A percentile compares a stretch with the other conserved stretches of the same genome.
Evolutionary conservation across 2,113 vertebrate species (phyloP).

Genomic region (Notarius lentiginosus): DNA sequence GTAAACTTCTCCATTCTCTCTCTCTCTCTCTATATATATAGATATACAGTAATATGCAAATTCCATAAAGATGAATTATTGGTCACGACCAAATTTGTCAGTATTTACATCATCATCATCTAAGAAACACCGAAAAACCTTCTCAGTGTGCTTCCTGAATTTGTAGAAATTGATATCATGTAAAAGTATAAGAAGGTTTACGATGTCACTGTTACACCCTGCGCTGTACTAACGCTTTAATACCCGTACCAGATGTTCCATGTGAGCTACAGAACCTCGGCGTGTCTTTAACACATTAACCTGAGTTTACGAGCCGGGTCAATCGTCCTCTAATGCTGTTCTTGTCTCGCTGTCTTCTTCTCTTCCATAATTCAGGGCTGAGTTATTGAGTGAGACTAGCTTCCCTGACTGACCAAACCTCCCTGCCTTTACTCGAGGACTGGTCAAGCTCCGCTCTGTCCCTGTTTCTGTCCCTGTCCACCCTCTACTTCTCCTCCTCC

Average conservation of each 20-base stretch:
- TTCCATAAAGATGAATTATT: neutral
- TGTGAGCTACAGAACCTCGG: neutral
- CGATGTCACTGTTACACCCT: neutral
- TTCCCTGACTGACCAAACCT: constrained; percentile 79
- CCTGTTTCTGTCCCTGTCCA: constrained; percentile 47
- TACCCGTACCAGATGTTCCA: constrained; percentile 21
- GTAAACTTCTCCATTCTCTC: too few relatives aligned
- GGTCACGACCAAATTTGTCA: neutral
- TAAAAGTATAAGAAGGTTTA: neutral
- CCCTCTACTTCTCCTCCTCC: constrained; percentile 46
- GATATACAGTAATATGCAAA: too few relatives aligned
- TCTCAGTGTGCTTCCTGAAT: neutral
- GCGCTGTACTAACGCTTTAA: neutral
- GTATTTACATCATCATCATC: neutral
- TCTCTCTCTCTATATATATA: too few relatives aligned
- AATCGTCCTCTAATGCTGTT: constrained; percentile 51
- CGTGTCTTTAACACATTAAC: constrained; percentile 6
- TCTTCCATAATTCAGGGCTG: constrained; percentile 81
- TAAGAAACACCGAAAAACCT: neutral
- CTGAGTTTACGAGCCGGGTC: constrained; percentile 1
- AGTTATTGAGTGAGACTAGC: constrained; percentile 85
- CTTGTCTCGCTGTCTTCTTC: constrained; percentile 69
- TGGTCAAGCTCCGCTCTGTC: constrained; percentile 70
- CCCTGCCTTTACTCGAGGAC: constrained; percentile 73
- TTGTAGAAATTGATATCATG: neutral